Evolutionary conservation across 2,113 vertebrate genomes (phyloP), one percentile per base, ranked within the genome.

Genomic region (Saccopteryx leptura): DNA sequence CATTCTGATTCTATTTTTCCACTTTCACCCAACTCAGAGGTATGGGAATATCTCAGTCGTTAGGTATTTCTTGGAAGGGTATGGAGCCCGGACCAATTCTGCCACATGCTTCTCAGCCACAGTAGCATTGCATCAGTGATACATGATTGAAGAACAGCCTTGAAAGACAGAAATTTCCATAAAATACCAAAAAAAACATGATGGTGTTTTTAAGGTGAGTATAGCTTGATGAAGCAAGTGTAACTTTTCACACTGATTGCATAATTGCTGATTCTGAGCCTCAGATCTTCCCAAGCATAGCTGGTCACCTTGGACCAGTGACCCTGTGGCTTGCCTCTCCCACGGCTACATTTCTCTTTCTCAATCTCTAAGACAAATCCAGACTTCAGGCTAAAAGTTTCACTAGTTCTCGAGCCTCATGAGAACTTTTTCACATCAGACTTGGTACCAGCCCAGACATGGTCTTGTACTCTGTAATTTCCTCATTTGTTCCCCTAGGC

Each of bases 161-260:
- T 80, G 14, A 66, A 85, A 83, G 56, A 79, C 68, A 87, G 39
- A 94, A 74, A 15, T 31, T 66, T 95, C 91, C 56, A 65, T 78
- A 58, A 76, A 88, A 58, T 39, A 10, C 7, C 14, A 71, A 75
- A 65, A 66, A 21, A 71, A 19, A 48, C 11, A 39, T 61, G 61
- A 81, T 13, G 31, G 33, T 31, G 60, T 26, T 3, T 6, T 1
- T 72, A 75, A 46, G 4, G 26, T 68, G 63, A 79, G n/a, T 9
- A 5, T 33, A 31, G 52, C 76, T 56, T 74, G 26, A 18, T 65
- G 28, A 80, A 13, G 18, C 21, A 13, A 69, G 5, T 17, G 15
- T 21, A 91, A 33, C 48, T 72, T n/a, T 14, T 78, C 46, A 60
- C 11, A 1, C 39, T 71, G 50, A 66, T 28, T 31, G 9, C 21